These are phyloP conservation scores for Hyposmocoma kahamanoa DNA, from an alignment of 1,140 invertebrate genomes.

Conservation along the genomic window DNA sequence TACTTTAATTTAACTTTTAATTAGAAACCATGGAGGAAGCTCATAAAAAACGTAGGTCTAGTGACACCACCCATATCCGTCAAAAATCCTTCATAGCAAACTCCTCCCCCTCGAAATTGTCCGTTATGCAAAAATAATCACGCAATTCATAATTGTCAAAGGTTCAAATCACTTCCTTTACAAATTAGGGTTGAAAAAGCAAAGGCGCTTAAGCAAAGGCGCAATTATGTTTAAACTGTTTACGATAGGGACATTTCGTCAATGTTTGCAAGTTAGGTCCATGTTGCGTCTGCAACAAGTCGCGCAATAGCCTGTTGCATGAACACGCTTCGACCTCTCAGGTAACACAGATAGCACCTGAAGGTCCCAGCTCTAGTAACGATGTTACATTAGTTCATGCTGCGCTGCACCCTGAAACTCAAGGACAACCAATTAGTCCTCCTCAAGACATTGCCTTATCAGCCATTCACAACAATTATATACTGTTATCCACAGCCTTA, in stretches of 20 bases:
- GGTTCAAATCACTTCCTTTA: not conserved
- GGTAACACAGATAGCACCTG: not conserved
- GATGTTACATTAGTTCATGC: not conserved
- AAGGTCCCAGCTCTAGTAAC: not conserved
- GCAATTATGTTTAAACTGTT: not conserved
- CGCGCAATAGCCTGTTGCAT: not conserved
- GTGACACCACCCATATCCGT: constrained; percentile 2
- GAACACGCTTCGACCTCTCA: not conserved
- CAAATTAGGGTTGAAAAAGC: not conserved
- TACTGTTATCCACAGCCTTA: constrained; percentile 4
- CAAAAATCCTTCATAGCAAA: constrained; percentile 1
- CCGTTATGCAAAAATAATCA: constrained; percentile 5
- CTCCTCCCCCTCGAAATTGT: not conserved
- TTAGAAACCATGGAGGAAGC: not conserved
- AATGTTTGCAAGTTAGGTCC: not conserved
- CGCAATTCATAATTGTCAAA: not conserved
- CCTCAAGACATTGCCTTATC: not conserved
- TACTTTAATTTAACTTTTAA: too few species aligned
- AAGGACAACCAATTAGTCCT: not conserved
- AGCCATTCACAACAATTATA: not conserved
- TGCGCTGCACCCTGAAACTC: not conserved
- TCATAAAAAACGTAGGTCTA: not conserved
- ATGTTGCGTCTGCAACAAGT: not conserved
- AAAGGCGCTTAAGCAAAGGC: too few species aligned
- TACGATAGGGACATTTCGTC: not conserved